phyloP scores from a whole-genome alignment of 2,113 vertebrate genomes.

The Oreamnos americanus region DNA sequence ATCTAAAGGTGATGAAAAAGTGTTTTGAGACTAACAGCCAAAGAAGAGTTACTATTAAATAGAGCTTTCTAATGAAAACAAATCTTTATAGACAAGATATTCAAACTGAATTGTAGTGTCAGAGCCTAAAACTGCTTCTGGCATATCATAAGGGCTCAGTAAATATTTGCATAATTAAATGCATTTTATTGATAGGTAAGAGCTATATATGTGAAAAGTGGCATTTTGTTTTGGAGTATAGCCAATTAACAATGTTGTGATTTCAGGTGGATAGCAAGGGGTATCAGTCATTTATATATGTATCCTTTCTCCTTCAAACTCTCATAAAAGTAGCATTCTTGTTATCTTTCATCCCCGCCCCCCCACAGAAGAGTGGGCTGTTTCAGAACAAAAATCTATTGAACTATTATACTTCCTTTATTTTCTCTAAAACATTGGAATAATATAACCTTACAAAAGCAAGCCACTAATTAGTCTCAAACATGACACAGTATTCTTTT shows the following conservation, averaged over 20 bases:
- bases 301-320: neutral
- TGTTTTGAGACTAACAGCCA: neutral
- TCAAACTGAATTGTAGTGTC: neutral
- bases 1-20: neutral
- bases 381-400: neutral
- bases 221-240: neutral
- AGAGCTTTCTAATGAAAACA: neutral
- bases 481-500: neutral
- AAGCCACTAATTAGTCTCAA: neutral
- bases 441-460: neutral
- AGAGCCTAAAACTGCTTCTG: neutral
- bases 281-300: neutral
- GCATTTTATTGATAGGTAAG: neutral
- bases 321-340: neutral
- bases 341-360: neutral
- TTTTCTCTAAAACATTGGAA: neutral
- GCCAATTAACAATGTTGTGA: neutral
- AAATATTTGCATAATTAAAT: neutral
- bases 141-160: neutral
- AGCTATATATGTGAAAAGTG: neutral
- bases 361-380: neutral
- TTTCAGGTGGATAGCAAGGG: neutral
- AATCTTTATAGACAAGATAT: neutral
- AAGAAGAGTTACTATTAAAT: neutral
- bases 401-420: neutral